phyloP scores from a whole-genome alignment of 2,113 vertebrate genomes.

The Tragelaphus buxtoni region DNA sequence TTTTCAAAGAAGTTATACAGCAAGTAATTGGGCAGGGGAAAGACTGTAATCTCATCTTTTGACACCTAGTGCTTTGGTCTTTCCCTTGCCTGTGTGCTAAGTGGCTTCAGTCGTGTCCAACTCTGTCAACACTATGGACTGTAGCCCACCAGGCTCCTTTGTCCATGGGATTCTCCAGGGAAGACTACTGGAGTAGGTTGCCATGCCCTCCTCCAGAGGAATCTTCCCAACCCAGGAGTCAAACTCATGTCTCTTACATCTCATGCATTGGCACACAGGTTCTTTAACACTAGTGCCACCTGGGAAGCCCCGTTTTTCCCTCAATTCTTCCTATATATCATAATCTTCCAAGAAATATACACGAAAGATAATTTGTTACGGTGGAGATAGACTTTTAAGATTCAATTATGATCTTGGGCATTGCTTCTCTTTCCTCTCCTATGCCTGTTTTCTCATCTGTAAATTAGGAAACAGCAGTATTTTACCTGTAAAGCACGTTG shows the following conservation, averaged over 20 bases:
- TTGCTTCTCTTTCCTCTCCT: background rate
- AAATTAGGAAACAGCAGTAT: background rate
- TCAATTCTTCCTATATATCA: background rate
- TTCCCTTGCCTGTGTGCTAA: background rate
- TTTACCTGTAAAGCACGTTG: background rate
- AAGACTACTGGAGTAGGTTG: background rate
- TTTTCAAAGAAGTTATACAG: background rate
- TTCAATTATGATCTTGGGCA: background rate
- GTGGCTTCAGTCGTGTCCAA: background rate
- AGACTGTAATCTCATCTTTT: background rate
- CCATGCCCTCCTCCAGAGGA: background rate
- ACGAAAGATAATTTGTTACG: background rate
- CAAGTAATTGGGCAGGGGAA: background rate
- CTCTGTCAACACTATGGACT: fast-evolving
- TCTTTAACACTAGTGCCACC: background rate
- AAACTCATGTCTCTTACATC: background rate
- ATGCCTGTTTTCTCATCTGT: background rate
- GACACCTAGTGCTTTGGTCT: background rate
- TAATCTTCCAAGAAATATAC: background rate
- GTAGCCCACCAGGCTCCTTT: background rate
- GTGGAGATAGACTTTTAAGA: background rate
- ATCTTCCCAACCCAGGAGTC: background rate
- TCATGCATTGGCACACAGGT: background rate
- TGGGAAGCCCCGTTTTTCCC: background rate
- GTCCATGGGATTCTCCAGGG: background rate